Evolutionary conservation across 2,113 vertebrate genomes (phyloP), one percentile per base, ranked within the genome.

Genomic region (Carollia perspicillata): DNA sequence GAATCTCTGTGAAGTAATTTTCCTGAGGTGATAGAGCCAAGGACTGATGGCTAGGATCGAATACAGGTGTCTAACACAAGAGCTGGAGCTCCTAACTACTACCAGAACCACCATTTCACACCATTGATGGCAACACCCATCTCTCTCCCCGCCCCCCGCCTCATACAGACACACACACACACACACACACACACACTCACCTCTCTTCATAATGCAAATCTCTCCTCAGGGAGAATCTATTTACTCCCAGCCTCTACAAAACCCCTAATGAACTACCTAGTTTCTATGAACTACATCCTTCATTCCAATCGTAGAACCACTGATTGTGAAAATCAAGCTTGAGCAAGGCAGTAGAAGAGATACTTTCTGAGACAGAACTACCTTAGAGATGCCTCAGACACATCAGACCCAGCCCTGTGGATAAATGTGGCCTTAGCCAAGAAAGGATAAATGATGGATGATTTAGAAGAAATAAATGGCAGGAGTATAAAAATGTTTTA

Each of bases 401-500:
- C 47, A 80, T 63, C 77, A 53, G 18, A 92, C 84, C 95, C 65
- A 83, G 92, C 60, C 42, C 81, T 79, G 77, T 88, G 77, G 77
- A 96, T 85, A 95, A 95, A 95, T 89, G 97, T 78, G 28, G 88
- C n/a, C 85, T 93, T 75, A 90, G 93, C 95, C 68, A 83, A 78
- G 90, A 97, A 92, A 83, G 93, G 89, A 93, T 92, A 85, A 94
- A 95, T 97, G 97, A 97, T 96, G 88, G 94, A 97, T 96, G 97
- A 86, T 95, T 96, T 97, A 80, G 60, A 96, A 90, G 77, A 95
- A 97, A 94, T 95, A 97, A 97, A 90, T 95, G 96, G 95, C 97
- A 97, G 95, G 93, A 77, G 79, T 88, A 90, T 97, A 97, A 97
- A 97, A 97, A 97, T 97, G 96, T 97, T 97, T 97, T 97, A 97